Evolutionary conservation across 1,140 invertebrate genomes (phyloP).

Genomic region (Anastrepha obliqua): DNA sequence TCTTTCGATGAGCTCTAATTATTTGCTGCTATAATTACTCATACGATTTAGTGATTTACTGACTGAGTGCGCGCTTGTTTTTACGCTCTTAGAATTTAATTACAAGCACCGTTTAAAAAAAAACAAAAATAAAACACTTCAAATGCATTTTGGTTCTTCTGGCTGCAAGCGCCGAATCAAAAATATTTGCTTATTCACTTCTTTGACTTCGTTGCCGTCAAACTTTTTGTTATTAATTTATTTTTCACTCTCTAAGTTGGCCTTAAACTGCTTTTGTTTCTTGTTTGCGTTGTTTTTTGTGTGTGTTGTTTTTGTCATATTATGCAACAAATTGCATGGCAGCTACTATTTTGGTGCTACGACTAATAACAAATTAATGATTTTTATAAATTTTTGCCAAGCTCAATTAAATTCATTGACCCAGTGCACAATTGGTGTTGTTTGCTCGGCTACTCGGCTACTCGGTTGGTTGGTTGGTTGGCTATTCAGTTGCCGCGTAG

Average conservation of each 20-base stretch:
- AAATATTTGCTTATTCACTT: not conserved
- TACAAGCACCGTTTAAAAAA: not conserved
- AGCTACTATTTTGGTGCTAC: slow-evolving; percentile 15
- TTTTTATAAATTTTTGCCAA: slow-evolving; percentile 32
- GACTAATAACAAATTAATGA: slow-evolving; percentile 39
- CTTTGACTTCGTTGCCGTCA: not conserved
- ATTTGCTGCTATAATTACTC: slow-evolving; percentile 2
- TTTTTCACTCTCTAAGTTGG: slow-evolving; percentile 26
- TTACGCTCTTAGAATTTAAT: not conserved
- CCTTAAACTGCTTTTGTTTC: slow-evolving; percentile 42
- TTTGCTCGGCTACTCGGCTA: not conserved
- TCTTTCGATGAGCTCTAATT: slow-evolving; percentile 44
- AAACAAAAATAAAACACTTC: not conserved
- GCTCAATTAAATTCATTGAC: slow-evolving; percentile 48
- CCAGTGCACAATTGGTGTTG: slow-evolving; percentile 16
- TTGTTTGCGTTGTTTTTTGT: not conserved
- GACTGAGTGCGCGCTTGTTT: not conserved
- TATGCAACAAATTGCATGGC: slow-evolving; percentile 18
- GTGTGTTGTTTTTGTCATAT: not conserved
- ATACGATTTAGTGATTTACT: not conserved
- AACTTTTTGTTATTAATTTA: slow-evolving; percentile 30
- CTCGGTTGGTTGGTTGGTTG: not conserved
- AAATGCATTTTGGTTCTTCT: not conserved
- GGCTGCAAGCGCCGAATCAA: not conserved
- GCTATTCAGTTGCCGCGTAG: not conserved